Evolutionary conservation across 2,797 vertebrate species (phyloP).

Genomic region (Paramormyrops hopkinsi): DNA sequence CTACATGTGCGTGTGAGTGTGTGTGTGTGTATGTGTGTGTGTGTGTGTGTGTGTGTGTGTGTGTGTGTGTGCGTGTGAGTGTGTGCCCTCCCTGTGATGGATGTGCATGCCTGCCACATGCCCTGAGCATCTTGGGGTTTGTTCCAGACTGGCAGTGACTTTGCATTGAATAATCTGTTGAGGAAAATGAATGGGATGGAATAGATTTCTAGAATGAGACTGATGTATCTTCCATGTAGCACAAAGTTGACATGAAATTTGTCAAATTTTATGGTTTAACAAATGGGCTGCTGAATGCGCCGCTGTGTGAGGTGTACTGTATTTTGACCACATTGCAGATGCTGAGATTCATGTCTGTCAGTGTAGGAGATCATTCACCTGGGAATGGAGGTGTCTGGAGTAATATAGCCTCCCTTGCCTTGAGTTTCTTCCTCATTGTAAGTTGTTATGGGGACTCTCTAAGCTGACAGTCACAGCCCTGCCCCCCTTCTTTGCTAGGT

Average conservation of each 20-base stretch:
- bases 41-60: neutral
- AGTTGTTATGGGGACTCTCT: neutral
- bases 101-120: neutral
- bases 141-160: neutral
- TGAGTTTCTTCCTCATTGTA: neutral
- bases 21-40: neutral
- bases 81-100: neutral
- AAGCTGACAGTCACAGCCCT: neutral
- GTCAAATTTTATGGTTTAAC: neutral
- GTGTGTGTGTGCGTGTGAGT: neutral
- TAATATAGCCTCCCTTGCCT: neutral
- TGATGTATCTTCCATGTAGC: neutral
- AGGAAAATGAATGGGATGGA: neutral
- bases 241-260: neutral
- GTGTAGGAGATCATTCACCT: neutral
- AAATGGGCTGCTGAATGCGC: neutral
- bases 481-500: conserved; percentile 47
- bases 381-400: neutral
- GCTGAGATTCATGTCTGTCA: neutral
- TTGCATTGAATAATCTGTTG: neutral
- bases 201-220: neutral
- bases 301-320: neutral
- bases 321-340: neutral
- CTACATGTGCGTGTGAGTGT: neutral
- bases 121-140: neutral